Percentiles rank a stretch among this genome's conserved stretches.
Conservation (phyloP, 2,113 vertebrate genomes). For the Chlamydotis undulata region DNA sequence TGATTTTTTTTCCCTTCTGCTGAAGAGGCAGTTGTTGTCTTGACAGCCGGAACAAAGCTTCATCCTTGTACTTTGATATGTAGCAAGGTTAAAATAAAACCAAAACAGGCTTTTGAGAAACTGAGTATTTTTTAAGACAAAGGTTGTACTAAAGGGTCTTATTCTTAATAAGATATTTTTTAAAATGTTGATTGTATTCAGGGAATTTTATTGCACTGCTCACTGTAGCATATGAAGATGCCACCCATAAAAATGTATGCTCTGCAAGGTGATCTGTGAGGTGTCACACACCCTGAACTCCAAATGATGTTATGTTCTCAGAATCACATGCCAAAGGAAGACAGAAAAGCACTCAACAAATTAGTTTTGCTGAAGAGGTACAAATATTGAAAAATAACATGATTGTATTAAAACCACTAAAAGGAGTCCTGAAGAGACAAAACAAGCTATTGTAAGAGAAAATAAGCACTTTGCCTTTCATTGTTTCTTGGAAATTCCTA, state of each 20-base stretch:
- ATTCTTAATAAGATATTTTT: neutral
- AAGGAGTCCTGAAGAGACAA: neutral
- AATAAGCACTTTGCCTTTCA: neutral
- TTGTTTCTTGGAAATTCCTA: neutral
- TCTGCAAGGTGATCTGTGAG: neutral
- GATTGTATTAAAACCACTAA: neutral
- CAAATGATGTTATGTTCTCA: neutral
- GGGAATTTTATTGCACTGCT: neutral
- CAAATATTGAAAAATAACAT: neutral
- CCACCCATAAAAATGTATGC: neutral
- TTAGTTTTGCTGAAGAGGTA: neutral
- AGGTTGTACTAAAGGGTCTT: conserved; percentile 40
- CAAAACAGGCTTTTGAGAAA: conserved; percentile 71
- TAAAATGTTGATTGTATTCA: neutral
- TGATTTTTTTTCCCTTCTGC: conserved; percentile 82
- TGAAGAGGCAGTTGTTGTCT: conserved; percentile 81
- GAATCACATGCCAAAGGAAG: neutral
- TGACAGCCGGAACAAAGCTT: conserved; percentile 80
- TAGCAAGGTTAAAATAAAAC: conserved; percentile 71
- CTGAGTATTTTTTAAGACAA: conserved; percentile 64
- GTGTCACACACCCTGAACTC: neutral
- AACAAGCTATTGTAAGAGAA: neutral
- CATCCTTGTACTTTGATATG: conserved; percentile 75
- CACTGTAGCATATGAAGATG: neutral
- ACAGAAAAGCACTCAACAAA: neutral